phyloP scores from a whole-genome alignment of 2,113 vertebrate species.

The Carollia perspicillata region DNA sequence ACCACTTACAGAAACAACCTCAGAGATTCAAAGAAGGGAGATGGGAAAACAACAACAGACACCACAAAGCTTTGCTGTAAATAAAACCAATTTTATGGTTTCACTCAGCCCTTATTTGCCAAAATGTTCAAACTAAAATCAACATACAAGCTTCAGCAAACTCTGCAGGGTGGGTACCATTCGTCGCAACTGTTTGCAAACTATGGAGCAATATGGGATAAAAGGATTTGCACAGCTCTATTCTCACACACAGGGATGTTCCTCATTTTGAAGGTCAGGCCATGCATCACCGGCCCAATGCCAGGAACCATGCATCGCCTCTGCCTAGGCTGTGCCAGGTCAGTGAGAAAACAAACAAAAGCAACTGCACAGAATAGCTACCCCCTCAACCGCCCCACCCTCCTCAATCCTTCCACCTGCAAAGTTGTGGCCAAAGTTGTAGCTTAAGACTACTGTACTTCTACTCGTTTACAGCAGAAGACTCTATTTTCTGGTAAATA shows the following conservation, averaged over 20 bases:
- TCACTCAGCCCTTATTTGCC: conserved; percentile 61
- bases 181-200: conserved; percentile 39
- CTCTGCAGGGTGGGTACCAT: conserved; percentile 10
- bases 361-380: neutral
- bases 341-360: conserved; percentile 61
- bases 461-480: neutral
- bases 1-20: conserved; percentile 35
- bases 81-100: conserved; percentile 59
- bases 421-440: neutral
- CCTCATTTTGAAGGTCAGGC: conserved; percentile 65
- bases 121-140: conserved; percentile 66
- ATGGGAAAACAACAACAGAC: neutral
- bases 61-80: neutral
- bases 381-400: neutral
- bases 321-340: conserved; percentile 7
- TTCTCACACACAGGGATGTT: conserved; percentile 59
- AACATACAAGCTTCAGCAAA: conserved; percentile 56
- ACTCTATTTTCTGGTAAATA: neutral
- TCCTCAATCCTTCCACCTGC: neutral
- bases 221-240: conserved; percentile 21
- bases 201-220: conserved; percentile 49
- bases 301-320: conserved; percentile 58
- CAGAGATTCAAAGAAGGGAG: neutral
- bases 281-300: conserved; percentile 43
- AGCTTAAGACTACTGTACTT: conserved; percentile 7